Percentiles rank a stretch among this genome's conserved stretches.
phyloP scores from a whole-genome alignment of 2,888 invertebrate species.

The Leucophora obtusa region DNA sequence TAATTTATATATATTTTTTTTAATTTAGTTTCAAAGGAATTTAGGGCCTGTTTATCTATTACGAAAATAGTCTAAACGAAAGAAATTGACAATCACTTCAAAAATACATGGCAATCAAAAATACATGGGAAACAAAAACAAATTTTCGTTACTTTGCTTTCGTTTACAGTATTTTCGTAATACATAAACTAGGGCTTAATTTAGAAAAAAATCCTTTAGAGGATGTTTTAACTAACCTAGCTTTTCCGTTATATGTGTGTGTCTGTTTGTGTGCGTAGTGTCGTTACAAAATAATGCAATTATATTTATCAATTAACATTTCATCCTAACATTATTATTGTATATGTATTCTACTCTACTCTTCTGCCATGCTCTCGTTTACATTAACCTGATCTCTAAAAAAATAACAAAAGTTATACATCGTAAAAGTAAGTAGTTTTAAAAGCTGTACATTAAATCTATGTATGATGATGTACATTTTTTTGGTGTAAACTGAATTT shows the following conservation, averaged over 20 bases:
- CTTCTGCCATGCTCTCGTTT: slow-evolving; percentile 71
- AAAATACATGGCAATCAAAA: too few relatives aligned
- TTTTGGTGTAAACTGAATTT: slow-evolving; percentile 47
- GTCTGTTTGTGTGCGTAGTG: slow-evolving; percentile 7
- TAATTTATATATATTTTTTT: slow-evolving; percentile 18
- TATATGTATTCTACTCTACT: slow-evolving; percentile 65
- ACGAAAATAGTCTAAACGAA: too few relatives aligned
- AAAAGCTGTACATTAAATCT: slow-evolving; percentile 43
- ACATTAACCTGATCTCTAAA: slow-evolving; percentile 63
- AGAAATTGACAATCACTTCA: too few relatives aligned
- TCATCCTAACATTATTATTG: slow-evolving; percentile 53
- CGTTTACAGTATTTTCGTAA: too few relatives aligned
- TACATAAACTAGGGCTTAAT: too few relatives aligned
- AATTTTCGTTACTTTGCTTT: too few relatives aligned
- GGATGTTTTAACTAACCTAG: background rate
- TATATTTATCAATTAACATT: slow-evolving; percentile 34
- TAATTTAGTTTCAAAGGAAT: slow-evolving; percentile 27
- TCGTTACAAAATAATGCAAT: slow-evolving; percentile 11
- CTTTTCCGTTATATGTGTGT: background rate
- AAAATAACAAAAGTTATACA: slow-evolving; percentile 68
- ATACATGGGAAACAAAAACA: too few relatives aligned
- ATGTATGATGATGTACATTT: slow-evolving; percentile 48
- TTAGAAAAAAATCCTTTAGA: slow-evolving; percentile 8
- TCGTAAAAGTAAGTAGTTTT: slow-evolving; percentile 75
- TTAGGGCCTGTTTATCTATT: too few relatives aligned